Evolutionary conservation across 2,113 vertebrate species (phyloP).

Genomic region (Cricetomys ansorgei): DNA sequence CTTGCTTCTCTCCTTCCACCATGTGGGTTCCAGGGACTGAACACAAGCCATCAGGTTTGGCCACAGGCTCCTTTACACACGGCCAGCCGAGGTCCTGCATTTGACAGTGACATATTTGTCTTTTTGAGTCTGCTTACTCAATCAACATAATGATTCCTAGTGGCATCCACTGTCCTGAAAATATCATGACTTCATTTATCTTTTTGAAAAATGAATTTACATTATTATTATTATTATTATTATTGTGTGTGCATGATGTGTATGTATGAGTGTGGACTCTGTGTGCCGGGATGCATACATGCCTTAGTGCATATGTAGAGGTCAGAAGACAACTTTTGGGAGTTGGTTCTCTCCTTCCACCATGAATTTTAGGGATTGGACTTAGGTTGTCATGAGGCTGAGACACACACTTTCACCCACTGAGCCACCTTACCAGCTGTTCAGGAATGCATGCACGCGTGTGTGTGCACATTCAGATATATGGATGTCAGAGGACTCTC

Average conservation of each 20-base stretch:
- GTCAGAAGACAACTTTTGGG: neutral
- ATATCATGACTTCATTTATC: neutral
- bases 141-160: neutral
- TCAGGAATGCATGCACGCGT: too few species aligned
- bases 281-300: too few species aligned
- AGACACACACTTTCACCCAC: neutral
- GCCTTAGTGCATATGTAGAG: neutral
- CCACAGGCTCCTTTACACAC: neutral
- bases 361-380: neutral
- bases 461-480: neutral
- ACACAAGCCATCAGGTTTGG: neutral
- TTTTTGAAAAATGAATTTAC: neutral
- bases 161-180: neutral
- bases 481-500: neutral
- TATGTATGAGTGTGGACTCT: neutral
- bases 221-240: neutral
- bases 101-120: neutral
- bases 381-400: neutral
- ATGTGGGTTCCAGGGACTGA: neutral
- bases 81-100: neutral
- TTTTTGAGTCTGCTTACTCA: neutral
- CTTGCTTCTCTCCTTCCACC: neutral
- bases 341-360: neutral
- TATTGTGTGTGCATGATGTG: neutral
- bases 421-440: neutral